phyloP scores from a whole-genome alignment of 2,113 vertebrate species.

The Canis aureus region DNA sequence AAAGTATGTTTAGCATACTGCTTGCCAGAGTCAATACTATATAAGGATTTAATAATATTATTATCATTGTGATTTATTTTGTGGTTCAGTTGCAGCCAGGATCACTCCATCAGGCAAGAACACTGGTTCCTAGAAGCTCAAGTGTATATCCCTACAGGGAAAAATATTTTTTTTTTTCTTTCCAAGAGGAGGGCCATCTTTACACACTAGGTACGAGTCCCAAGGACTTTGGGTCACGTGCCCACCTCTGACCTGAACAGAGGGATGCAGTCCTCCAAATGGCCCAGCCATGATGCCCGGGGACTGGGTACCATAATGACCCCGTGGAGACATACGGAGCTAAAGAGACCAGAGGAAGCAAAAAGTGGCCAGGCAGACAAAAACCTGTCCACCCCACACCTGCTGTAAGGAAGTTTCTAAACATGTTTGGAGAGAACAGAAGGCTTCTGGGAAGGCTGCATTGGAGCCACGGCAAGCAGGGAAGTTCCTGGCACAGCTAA shows the following conservation, averaged over 20 bases:
- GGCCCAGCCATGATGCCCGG: not conserved
- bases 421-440: not conserved
- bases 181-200: not conserved
- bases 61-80: not conserved
- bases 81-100: not conserved
- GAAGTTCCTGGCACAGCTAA: not conserved
- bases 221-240: not conserved
- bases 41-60: not conserved
- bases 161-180: not conserved
- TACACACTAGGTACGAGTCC: not conserved
- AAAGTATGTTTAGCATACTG: not conserved
- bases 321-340: not conserved
- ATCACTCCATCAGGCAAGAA: not conserved
- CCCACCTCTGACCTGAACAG: not conserved
- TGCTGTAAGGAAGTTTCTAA: not conserved
- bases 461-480: not conserved
- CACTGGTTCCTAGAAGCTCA: not conserved
- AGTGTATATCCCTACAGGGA: not conserved
- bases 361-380: not conserved
- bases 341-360: not conserved
- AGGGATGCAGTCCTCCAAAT: rapidly evolving
- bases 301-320: not conserved
- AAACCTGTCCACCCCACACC: too few relatives aligned
- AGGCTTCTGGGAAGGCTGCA: not conserved
- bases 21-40: not conserved